Base-by-base conservation (phyloP, 1,140 invertebrate genomes). In the Polypedilum vanderplanki region DNA sequence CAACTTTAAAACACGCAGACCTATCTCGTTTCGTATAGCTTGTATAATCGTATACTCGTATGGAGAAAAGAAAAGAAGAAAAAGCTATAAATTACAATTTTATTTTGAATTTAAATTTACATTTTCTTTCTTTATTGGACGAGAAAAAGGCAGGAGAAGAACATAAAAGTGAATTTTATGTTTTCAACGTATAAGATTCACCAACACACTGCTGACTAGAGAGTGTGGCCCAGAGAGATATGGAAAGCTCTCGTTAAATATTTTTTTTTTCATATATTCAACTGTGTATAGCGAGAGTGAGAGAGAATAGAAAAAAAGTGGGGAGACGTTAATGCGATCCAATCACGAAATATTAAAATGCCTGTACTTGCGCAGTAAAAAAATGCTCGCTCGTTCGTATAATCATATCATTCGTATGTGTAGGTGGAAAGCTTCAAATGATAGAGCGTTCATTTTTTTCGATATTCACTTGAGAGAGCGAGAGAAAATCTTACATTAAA, bases 81-180 rank as follows among this genome's bases (percentile, higher is more conserved):
- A 70, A 70, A 70, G 65, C 65, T 70, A 70, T 70, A 70, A 70
- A 70, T 70, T 70, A 70, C 65, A 70, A 70, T 70, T 17, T 70
- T 70, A 70, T 70, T 70, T 70, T 70, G 65, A 70, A 70, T 70
- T 70, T 70, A 70, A 70, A 70, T 70, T 70, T 70, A 70, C 65
- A 70, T 70, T 70, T 57, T 70, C 65, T 70, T 70, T 70, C 65
- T 70, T 70, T 70, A 70, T 70, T 70, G 65, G 65, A 22, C 65
- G 65, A 70, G 18, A 15, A 57, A 57, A 57, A 57, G 46, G 46
- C 46, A 57, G 46, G 46, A 57, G 65, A 9, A 70, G 65, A 70
- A 70, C 20, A 70, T 70, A 70, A 70, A 70, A 70, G 9, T 22
- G 20, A 70, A 70, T 70, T 70, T 70, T 70, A 70, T 70, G 65